Evolutionary conservation across 1,140 invertebrate species (phyloP).

Genomic region (Zaprionus taronus): DNA sequence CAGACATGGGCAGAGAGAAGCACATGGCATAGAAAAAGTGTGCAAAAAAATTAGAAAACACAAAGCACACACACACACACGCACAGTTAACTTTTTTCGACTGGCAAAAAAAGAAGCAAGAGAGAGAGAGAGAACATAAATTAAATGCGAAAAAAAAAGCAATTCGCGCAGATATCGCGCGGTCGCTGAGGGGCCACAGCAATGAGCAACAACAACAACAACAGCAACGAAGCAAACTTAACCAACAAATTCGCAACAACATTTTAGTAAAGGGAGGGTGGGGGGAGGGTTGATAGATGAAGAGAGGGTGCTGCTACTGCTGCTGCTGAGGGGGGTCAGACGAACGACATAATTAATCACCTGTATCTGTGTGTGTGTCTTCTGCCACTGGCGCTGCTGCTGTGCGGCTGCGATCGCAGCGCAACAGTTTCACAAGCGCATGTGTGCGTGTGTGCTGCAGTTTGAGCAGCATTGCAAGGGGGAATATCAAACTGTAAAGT

Average conservation of each 20-base stretch:
- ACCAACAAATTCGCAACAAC: conserved; percentile 55
- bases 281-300: not conserved
- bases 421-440: conserved; percentile 40
- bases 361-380: not conserved
- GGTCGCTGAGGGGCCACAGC: conserved; percentile 34
- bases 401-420: conserved; percentile 20
- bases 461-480: conserved; percentile 9
- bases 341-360: conserved; percentile 50
- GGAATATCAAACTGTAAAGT: not conserved
- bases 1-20: not conserved
- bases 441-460: conserved; percentile 12
- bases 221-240: conserved; percentile 30
- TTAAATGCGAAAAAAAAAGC: conserved; percentile 49
- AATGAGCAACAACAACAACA: conserved; percentile 40
- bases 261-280: conserved; percentile 18
- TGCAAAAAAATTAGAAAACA: conserved; percentile 68
- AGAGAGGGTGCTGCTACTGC: conserved; percentile 2
- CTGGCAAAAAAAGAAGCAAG: conserved; percentile 38
- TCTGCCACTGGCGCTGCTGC: conserved; percentile 16
- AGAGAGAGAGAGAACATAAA: conserved; percentile 22
- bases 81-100: conserved; percentile 58
- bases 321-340: conserved; percentile 24
- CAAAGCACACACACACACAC: conserved; percentile 43
- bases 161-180: conserved; percentile 51
- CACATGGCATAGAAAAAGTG: conserved; percentile 55